Evolutionary conservation across 2,888 invertebrate species (phyloP).

Genomic region (Muscina levida): DNA sequence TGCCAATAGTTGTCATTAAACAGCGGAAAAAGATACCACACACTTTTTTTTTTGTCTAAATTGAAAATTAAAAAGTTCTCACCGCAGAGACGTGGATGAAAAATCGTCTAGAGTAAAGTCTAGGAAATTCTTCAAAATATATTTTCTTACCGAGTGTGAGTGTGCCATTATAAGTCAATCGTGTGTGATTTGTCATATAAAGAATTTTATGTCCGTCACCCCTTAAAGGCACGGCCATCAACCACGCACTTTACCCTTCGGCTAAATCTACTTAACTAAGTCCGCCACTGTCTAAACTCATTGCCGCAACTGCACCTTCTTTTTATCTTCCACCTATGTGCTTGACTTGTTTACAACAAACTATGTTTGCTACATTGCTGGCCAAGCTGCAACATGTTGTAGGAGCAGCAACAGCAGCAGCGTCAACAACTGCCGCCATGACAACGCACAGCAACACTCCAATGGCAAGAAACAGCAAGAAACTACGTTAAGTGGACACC

Average conservation of each 20-base stretch:
- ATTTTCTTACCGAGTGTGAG: too few relatives aligned
- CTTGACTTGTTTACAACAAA: conserved; percentile 46
- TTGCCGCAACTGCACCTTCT: conserved; percentile 63
- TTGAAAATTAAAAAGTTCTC: too few relatives aligned
- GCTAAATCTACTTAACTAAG: conserved; percentile 48
- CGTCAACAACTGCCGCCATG: conserved; percentile 6
- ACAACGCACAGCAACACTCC: neutral
- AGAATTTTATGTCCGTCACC: too few relatives aligned
- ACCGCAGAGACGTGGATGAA: too few relatives aligned
- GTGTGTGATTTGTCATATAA: too few relatives aligned
- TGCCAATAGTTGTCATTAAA: too few relatives aligned
- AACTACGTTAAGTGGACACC: conserved; percentile 51
- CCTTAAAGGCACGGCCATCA: too few relatives aligned
- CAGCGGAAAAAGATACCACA: too few relatives aligned
- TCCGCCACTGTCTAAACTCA: conserved; percentile 58
- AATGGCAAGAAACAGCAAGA: neutral
- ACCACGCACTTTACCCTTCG: conserved; percentile 31
- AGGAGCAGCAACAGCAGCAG: neutral
- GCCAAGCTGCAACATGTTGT: conserved; percentile 9
- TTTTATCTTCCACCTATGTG: conserved; percentile 9
- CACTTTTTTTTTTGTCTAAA: too few relatives aligned
- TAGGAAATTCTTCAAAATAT: too few relatives aligned
- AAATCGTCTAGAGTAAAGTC: too few relatives aligned
- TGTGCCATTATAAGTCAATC: too few relatives aligned
- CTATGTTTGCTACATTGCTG: neutral